phyloP scores from a whole-genome alignment of 1,140 invertebrate species.

The Ostrea edulis region DNA sequence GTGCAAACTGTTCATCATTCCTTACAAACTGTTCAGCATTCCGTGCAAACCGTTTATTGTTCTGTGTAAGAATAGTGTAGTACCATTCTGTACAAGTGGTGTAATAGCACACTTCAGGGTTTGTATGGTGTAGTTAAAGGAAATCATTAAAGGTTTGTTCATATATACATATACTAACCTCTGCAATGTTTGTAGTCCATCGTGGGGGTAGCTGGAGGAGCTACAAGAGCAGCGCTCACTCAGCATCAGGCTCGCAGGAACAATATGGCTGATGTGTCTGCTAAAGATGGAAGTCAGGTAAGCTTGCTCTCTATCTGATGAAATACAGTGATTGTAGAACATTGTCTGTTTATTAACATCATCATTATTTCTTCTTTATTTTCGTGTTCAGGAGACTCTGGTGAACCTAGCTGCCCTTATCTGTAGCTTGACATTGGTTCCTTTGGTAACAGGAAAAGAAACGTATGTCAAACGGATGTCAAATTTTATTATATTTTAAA shows the following conservation, averaged over 20 bases:
- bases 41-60: no score
- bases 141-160: no score
- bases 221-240: conserved; percentile 94
- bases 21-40: no score
- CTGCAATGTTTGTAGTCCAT: conserved; percentile 83
- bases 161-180: no score
- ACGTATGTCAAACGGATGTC: conserved; percentile 67
- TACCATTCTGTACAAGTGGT: no score
- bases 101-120: no score
- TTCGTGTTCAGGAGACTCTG: conserved; percentile 86
- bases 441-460: conserved; percentile 82
- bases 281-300: conserved; percentile 95
- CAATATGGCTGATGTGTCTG: conserved; percentile 95
- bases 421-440: conserved; percentile 87
- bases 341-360: no score
- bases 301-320: neutral
- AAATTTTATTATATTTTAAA: no score
- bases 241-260: conserved; percentile 92
- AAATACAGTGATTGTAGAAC: no score
- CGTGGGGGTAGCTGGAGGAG: conserved; percentile 93
- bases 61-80: no score
- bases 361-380: neutral
- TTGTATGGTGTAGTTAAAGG: no score
- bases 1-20: no score
- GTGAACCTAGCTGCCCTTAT: conserved; percentile 93